These are phyloP conservation scores for Sylvilagus floridanus DNA, from an alignment of 2,797 vertebrate species.

Conservation along the genomic window DNA sequence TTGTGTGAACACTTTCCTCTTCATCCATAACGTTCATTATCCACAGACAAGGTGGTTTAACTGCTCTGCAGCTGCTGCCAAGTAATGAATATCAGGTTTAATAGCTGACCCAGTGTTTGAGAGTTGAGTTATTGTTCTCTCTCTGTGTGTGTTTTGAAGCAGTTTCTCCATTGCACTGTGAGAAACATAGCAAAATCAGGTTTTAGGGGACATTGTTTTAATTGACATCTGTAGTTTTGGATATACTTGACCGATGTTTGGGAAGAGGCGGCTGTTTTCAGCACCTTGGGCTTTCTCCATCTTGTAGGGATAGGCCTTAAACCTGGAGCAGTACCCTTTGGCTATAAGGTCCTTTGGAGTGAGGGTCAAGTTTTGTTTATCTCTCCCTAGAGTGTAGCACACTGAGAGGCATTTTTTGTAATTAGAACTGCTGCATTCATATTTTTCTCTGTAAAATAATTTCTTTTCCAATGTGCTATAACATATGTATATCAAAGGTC, in stretches of 20 bases:
- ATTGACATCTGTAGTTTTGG: not conserved
- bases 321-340: not conserved
- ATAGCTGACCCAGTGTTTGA: slow-evolving; percentile 28
- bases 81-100: not conserved
- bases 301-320: not conserved
- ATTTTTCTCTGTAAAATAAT: not conserved
- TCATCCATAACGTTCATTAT: not conserved
- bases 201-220: not conserved
- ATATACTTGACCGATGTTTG: not conserved
- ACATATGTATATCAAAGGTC: not conserved
- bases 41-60: not conserved
- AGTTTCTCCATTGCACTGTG: not conserved
- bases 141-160: not conserved
- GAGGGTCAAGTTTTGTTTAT: not conserved
- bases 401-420: not conserved
- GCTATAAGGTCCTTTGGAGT: not conserved
- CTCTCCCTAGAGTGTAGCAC: not conserved
- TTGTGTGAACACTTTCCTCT: not conserved
- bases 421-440: not conserved
- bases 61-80: not conserved
- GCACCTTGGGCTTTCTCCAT: not conserved
- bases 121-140: slow-evolving; percentile 41
- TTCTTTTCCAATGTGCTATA: not conserved
- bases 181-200: not conserved
- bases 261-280: not conserved